A percentile compares a stretch with the other conserved stretches of the same genome.
Conservation (phyloP, 2,113 vertebrate species). For the Rhinopomastus cyanomelas region DNA sequence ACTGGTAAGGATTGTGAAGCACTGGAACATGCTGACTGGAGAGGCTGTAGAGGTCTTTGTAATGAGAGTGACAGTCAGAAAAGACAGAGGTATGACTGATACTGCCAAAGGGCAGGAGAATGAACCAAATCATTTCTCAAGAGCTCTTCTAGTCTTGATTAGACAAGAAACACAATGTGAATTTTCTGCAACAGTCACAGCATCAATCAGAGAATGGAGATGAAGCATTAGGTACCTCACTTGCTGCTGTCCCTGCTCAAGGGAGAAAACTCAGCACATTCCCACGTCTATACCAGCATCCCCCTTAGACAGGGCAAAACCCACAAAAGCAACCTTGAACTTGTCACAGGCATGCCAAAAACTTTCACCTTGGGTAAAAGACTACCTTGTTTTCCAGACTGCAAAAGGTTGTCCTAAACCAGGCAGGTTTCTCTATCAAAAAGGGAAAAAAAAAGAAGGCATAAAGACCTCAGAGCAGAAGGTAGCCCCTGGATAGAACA, state of each 20-base stretch:
- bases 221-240: background rate
- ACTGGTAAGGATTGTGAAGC: background rate
- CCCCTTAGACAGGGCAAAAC: background rate
- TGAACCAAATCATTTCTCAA: background rate
- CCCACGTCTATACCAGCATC: background rate
- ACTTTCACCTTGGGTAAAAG: background rate
- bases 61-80: background rate
- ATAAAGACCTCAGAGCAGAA: slow-evolving; percentile 34
- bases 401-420: slow-evolving; percentile 15
- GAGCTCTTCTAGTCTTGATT: slow-evolving; percentile 2
- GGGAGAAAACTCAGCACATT: background rate
- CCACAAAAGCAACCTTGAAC: background rate
- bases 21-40: background rate
- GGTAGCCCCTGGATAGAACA: slow-evolving; percentile 35
- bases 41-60: background rate
- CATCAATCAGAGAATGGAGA: background rate
- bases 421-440: slow-evolving; percentile 14
- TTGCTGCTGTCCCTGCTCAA: background rate
- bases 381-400: background rate
- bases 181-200: slow-evolving; percentile 18
- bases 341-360: background rate
- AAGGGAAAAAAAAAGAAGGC: background rate
- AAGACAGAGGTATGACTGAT: slow-evolving; percentile 7
- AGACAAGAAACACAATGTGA: slow-evolving; percentile 2
- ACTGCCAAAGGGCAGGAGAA: slow-evolving; percentile 3